Percentiles rank a stretch among this genome's conserved stretches.
Evolutionary conservation across 2,888 invertebrate genomes (phyloP).

Genomic region (Lagria hirta): DNA sequence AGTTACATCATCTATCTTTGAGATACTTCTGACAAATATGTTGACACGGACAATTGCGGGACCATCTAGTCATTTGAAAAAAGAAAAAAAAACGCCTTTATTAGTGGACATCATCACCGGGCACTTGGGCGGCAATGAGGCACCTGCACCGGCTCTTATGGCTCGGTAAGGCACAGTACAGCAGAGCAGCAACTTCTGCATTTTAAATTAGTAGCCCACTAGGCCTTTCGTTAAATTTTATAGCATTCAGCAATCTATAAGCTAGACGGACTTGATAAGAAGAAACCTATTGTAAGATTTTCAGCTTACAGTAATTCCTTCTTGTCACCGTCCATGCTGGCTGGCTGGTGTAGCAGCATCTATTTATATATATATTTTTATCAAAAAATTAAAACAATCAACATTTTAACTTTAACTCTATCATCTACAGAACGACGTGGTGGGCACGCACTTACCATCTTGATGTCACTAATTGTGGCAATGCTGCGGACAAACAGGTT

Average conservation of each 20-base stretch:
- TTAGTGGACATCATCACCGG: slow-evolving; percentile 46
- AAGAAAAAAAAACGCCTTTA: slow-evolving; percentile 49
- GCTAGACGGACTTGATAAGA: slow-evolving; percentile 44
- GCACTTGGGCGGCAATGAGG: slow-evolving; percentile 44
- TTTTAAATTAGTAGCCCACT: slow-evolving; percentile 30
- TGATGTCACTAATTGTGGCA: slow-evolving; percentile 97
- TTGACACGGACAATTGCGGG: slow-evolving; percentile 95
- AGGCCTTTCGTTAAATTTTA: slow-evolving; percentile 43
- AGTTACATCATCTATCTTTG: slow-evolving; percentile 98
- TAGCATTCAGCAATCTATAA: slow-evolving; percentile 43
- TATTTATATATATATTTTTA: too few relatives aligned
- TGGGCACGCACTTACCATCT: slow-evolving; percentile 85
- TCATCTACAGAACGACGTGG: slow-evolving; percentile 48
- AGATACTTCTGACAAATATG: slow-evolving; percentile 98
- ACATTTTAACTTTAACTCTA: too few relatives aligned
- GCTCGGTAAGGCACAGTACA: slow-evolving; percentile 36
- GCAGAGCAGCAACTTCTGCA: slow-evolving; percentile 27
- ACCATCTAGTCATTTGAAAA: slow-evolving; percentile 69
- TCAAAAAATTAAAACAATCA: too few relatives aligned
- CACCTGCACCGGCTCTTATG: slow-evolving; percentile 49
- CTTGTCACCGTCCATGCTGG: slow-evolving; percentile 48
- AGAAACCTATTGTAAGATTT: slow-evolving; percentile 13
- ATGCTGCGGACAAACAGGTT: slow-evolving; percentile 98
- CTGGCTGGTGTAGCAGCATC: slow-evolving; percentile 37
- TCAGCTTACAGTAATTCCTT: slow-evolving; percentile 7